phyloP scores from a whole-genome alignment of 2,888 invertebrate species.

The Lycophotia porphyrea region DNA sequence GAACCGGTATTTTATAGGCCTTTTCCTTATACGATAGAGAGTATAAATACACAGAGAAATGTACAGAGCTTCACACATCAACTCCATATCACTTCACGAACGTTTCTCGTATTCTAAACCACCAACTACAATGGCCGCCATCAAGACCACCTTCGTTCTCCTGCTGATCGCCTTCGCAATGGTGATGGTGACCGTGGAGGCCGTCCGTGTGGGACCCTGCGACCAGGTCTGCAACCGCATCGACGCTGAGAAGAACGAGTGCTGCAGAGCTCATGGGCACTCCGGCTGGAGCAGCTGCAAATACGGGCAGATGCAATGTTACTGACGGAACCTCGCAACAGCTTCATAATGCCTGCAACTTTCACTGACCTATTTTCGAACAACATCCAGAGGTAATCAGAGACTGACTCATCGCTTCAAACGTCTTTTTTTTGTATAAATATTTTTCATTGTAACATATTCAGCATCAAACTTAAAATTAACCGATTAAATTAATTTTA shows the following conservation, averaged over 20 bases:
- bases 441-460: neutral
- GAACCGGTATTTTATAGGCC: neutral
- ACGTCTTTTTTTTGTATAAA: neutral
- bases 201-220: conserved; percentile 34
- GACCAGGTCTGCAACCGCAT: conserved; percentile 37
- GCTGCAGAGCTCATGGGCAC: conserved; percentile 45
- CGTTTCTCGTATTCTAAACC: conserved; percentile 3
- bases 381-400: neutral
- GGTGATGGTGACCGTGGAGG: conserved; percentile 25
- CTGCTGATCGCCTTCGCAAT: conserved; percentile 40
- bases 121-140: conserved; percentile 29
- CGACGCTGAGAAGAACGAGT: conserved; percentile 26
- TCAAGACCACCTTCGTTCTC: conserved; percentile 38
- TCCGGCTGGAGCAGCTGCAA: conserved; percentile 14
- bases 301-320: conserved; percentile 18
- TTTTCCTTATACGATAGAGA: neutral
- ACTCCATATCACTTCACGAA: conserved; percentile 9
- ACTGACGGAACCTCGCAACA: conserved; percentile 13
- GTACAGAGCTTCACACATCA: neutral
- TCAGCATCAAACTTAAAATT: neutral
- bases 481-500: conserved; percentile 13
- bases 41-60: conserved; percentile 18
- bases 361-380: neutral
- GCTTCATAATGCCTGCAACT: neutral
- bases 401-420: neutral